Evolutionary conservation across 2,797 vertebrate species (phyloP), one percentile per base, ranked within the genome.

Genomic region (Gambusia yucatana): DNA sequence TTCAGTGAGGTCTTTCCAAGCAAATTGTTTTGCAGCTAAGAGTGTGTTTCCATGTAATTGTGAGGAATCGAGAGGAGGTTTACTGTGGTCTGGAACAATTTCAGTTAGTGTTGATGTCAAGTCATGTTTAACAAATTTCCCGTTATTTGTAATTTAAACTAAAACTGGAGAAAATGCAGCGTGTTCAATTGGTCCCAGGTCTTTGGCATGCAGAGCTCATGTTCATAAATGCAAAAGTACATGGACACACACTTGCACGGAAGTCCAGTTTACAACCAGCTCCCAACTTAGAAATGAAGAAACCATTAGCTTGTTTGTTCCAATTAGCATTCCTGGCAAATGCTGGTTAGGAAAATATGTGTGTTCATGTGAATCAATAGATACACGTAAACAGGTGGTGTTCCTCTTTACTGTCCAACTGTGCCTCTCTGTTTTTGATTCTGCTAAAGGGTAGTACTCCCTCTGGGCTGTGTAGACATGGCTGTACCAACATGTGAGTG

Each of bases 241-340:
- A 55, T 70, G 65, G 57, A 81, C 69, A 63, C 44, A 84, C 61
- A 82, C 72, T 83, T 22, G 57, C 70, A 90, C 89, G 88, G 84
- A 87, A 91, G 88, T 87, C 80, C 91, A 82, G 80, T 86, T 91
- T 88, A 87, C 85, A 84, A 82, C 79, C 83, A 89, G 85, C 86
- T 89, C 87, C 87, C 81, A 90, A 59, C 86, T 90, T 79, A 87
- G 81, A 92, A 92, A 92, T 90, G 72, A 89, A 93, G 87, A 93
- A 92, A 93, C 85, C 79, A 87, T 88, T 84, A 90, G 82, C 77
- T 86, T 93, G 90, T 94, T 92, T 94, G 89, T 95, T 94, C 95
- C 92, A 90, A 93, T 95, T 95, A 93, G 89, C 90, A 94, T 95
- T 94, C 92, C 91, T 94, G 90, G 59, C 59, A 16, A 94, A 86